Conservation (phyloP, 2,113 vertebrate species). For the Myanophis thanlyinensis region DNA sequence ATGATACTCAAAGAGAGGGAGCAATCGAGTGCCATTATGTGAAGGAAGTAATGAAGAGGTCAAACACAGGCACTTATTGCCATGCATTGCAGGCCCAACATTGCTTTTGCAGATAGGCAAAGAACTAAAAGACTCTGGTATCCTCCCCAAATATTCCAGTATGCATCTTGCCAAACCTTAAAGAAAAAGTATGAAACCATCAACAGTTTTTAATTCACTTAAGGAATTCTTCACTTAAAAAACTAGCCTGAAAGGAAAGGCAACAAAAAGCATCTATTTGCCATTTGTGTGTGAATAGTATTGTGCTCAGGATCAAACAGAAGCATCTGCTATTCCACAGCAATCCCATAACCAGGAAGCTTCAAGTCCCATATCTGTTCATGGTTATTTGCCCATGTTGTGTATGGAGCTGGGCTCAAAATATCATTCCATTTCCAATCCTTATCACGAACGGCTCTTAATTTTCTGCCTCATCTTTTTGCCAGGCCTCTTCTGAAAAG, state of each 20-base stretch:
- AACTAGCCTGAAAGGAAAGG: conserved; percentile 31
- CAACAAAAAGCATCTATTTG: background rate
- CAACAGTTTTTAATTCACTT: conserved; percentile 40
- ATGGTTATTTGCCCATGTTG: background rate
- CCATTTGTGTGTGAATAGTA: conserved; percentile 34
- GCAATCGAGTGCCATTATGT: background rate
- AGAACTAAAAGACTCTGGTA: background rate
- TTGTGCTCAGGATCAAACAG: background rate
- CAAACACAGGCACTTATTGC: background rate
- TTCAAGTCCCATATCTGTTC: background rate
- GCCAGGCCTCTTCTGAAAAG: conserved; percentile 89
- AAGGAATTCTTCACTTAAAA: conserved; percentile 37
- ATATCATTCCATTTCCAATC: background rate
- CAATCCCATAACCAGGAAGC: background rate
- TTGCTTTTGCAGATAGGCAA: background rate
- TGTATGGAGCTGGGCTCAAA: background rate
- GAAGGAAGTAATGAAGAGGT: background rate
- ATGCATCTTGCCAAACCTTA: background rate
- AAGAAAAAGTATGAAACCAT: background rate
- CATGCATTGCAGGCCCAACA: background rate
- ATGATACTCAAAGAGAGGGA: background rate
- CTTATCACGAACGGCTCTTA: conserved; percentile 75
- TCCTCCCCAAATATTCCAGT: background rate
- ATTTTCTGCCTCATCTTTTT: conserved; percentile 88
- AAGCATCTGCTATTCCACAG: background rate